Evolutionary conservation across 2,888 invertebrate genomes (phyloP), one percentile per base, ranked within the genome.

Genomic region (Perithous albicinctus): DNA sequence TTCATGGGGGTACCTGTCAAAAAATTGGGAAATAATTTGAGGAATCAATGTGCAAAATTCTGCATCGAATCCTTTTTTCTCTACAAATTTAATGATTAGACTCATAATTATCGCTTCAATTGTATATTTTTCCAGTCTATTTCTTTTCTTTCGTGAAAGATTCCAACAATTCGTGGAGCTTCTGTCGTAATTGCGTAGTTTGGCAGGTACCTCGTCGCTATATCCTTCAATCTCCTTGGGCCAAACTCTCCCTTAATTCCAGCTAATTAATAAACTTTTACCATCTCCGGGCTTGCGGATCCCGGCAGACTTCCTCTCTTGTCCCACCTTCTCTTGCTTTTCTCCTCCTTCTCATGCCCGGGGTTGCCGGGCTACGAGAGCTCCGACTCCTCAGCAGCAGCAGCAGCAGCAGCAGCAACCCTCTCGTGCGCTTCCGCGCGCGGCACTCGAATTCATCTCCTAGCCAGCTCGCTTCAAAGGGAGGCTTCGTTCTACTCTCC

Each of bases 211-310:
- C 61, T 23, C 43, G 54, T 29, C 63, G 26, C 66, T 61, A 51
- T 73, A 51, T 73, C 35, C 75, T 54, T 23, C 46, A 15, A 12
- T 73, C 46, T 81, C 41, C 64, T 67, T 61, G 59, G 59, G 48
- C 70, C 61, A 61, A 67, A 41, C 73, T 74, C 84, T 86, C 87
- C 87, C 88, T 88, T 89, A 89, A 90, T 90, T 90, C 89, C 86
- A 85, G 89, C 90, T 91, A 91, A 91, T 91, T 91, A 90, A 90
- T 90, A 90, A 91, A 91, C 90, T 91, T 90, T 90, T 87, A 87
- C 86, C 88, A 87, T 88, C 88, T 89, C 86, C 78, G 77, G 63
- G 51, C 63, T 59, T 61, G 64, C 78, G 78, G 59, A 78, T 77
- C 67, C n/a, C 41, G 51, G 56, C 66, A 43, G 79, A 84, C 84